phyloP scores from a whole-genome alignment of 1,140 invertebrate genomes.

The Brachionus plicatilis region DNA sequence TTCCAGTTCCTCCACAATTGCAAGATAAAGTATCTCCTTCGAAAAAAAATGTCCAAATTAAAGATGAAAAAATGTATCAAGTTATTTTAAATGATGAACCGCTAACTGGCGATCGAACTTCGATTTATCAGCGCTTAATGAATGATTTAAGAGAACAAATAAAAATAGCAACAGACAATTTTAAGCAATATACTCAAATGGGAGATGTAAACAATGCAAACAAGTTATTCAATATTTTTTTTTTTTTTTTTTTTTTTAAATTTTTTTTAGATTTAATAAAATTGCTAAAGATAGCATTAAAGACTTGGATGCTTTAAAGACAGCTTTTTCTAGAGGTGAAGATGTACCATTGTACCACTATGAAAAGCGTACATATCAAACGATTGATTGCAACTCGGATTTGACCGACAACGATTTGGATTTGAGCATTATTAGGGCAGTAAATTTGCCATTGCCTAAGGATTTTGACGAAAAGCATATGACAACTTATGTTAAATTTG shows the following conservation, averaged over 20 bases:
- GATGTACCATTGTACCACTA: conserved; percentile 81
- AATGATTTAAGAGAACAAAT: conserved; percentile 75
- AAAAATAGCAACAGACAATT: conserved; percentile 69
- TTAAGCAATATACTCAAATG: conserved; percentile 80
- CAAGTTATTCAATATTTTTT: conserved; percentile 46
- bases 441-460: conserved; percentile 43
- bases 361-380: conserved; percentile 77
- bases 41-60: conserved; percentile 43
- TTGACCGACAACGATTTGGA: conserved; percentile 83
- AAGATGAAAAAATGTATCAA: conserved; percentile 61
- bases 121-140: conserved; percentile 71
- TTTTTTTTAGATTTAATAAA: conserved; percentile 67
- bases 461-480: conserved; percentile 77
- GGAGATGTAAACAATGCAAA: conserved; percentile 86
- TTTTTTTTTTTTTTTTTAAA: neutral
- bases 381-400: conserved; percentile 85
- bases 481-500: conserved; percentile 86
- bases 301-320: conserved; percentile 77
- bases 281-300: conserved; percentile 74
- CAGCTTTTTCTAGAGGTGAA: conserved; percentile 62
- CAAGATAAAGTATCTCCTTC: conserved; percentile 51
- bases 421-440: conserved; percentile 58
- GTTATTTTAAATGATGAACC: conserved; percentile 47
- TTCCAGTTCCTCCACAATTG: conserved; percentile 73
- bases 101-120: conserved; percentile 50